Evolutionary conservation across 2,888 invertebrate species (phyloP), one percentile per base, ranked within the genome.

Genomic region (Bhutanitis thaidina): DNA sequence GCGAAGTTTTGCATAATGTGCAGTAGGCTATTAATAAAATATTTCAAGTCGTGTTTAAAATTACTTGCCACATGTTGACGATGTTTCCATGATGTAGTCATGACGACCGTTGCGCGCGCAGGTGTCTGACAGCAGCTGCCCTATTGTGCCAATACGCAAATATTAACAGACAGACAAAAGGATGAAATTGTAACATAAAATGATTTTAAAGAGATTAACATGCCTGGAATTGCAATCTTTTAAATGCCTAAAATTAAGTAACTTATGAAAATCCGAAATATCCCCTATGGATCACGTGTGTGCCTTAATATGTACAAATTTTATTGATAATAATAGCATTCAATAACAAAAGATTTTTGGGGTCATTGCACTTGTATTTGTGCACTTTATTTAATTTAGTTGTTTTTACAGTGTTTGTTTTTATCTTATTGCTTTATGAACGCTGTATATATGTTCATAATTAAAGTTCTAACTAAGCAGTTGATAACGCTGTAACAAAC

Each of bases 61-160:
- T 34, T 12, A 20, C 32, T n/a, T 25, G 56, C 67, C 77, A 76
- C 69, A 73, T 74, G 78, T 61, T 58, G 62, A 38, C 48, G 38
- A 44, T 67, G 64, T 64, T 63, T 67, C 61, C 52, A 53, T 48
- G 61, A 53, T 54, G 76, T 77, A 67, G 60, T 66, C 60, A 74
- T 72, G 62, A 62, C 67, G 60, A 73, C 81, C 69, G 77, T 75
- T 77, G 81, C 71, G 46, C 27, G 64, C 71, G 77, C 85, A 86
- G 85, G 85, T 86, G 86, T 63, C 35, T 12, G 34, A n/a, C 43
- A 66, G 53, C 86, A 85, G 73, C 78, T 83, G 83, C 58, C 51
- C 43, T 41, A 57, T 48, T 58, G 55, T 56, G 57, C 50, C 30
- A 30, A 54, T 34, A 37, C 20, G 49, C 37, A 41, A 46, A 14